Percentiles rank a stretch among this genome's conserved stretches.
Evolutionary conservation across 2,888 invertebrate genomes (phyloP).

Genomic region (Tuta absoluta): DNA sequence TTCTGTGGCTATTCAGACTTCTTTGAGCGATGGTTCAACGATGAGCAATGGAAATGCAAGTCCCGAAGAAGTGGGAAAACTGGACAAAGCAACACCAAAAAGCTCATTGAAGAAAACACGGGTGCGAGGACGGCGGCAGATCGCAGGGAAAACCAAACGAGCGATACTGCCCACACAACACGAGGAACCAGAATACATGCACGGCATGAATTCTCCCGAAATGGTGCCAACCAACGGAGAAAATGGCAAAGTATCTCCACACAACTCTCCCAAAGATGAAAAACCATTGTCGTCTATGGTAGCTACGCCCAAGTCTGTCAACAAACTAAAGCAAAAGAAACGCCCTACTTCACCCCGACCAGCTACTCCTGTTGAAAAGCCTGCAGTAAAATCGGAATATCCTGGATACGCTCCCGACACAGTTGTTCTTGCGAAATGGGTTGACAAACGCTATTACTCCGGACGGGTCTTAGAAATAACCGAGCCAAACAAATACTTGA

Average conservation of each 20-base stretch:
- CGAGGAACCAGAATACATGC: constrained; percentile 71
- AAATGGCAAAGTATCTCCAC: constrained; percentile 55
- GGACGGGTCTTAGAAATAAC: constrained; percentile 81
- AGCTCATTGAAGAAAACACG: constrained; percentile 74
- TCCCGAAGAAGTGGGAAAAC: constrained; percentile 67
- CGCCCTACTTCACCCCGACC: constrained; percentile 70
- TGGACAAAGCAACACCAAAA: constrained; percentile 76
- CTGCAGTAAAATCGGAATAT: constrained; percentile 59
- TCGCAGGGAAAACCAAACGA: constrained; percentile 70
- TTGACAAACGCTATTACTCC: constrained; percentile 85
- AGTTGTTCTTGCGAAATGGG: constrained; percentile 84
- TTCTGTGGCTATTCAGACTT: constrained; percentile 68
- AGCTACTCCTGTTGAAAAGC: constrained; percentile 70
- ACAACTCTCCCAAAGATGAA: constrained; percentile 67
- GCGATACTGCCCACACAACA: constrained; percentile 69
- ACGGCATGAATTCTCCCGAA: constrained; percentile 75
- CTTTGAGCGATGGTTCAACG: constrained; percentile 53
- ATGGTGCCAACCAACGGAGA: constrained; percentile 71
- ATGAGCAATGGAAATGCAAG: constrained; percentile 72
- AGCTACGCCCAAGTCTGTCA: constrained; percentile 71
- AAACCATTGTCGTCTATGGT: constrained; percentile 60
- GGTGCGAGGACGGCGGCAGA: constrained; percentile 69
- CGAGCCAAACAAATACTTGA: constrained; percentile 81
- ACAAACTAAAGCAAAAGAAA: constrained; percentile 68
- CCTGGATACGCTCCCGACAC: constrained; percentile 69